A percentile compares a stretch with the other conserved stretches of the same genome.
These are phyloP conservation scores for Pseudobourletiella spinata DNA, from an alignment of 1,140 invertebrate species.

Conservation along the genomic window DNA sequence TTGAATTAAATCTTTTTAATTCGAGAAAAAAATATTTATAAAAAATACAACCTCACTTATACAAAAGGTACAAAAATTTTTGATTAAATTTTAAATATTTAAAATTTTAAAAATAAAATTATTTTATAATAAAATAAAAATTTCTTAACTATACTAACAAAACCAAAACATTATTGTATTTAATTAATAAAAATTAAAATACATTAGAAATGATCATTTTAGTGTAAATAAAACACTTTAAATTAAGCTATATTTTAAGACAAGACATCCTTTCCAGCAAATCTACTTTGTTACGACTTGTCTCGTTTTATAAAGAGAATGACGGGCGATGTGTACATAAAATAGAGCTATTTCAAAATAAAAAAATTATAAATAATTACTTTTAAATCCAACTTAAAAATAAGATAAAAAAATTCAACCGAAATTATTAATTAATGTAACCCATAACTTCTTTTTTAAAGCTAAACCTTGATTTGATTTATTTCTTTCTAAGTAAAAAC, in stretches of 20 bases:
- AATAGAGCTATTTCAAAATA: conserved; percentile 44
- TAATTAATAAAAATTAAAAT: conserved; percentile 42
- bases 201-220: conserved; percentile 42
- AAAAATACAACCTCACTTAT: conserved; percentile 52
- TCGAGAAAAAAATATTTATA: conserved; percentile 46
- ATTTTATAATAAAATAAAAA: conserved; percentile 39
- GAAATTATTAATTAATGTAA: conserved; percentile 42
- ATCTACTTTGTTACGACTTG: conserved; percentile 65
- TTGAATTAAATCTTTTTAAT: conserved; percentile 45
- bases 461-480: conserved; percentile 53
- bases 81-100: conserved; percentile 43
- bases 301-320: conserved; percentile 50
- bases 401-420: conserved; percentile 26
- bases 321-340: conserved; percentile 60
- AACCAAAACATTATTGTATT: conserved; percentile 27
- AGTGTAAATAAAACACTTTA: conserved; percentile 50
- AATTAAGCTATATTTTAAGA: conserved; percentile 48
- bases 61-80: conserved; percentile 54
- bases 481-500: conserved; percentile 42
- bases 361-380: conserved; percentile 42
- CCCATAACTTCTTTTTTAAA: conserved; percentile 45
- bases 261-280: conserved; percentile 57
- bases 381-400: conserved; percentile 48
- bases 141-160: conserved; percentile 42
- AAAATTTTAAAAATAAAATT: conserved; percentile 44